Evolutionary conservation across 2,113 vertebrate species (phyloP).

Genomic region (mouse (Mus musculus)): DNA sequence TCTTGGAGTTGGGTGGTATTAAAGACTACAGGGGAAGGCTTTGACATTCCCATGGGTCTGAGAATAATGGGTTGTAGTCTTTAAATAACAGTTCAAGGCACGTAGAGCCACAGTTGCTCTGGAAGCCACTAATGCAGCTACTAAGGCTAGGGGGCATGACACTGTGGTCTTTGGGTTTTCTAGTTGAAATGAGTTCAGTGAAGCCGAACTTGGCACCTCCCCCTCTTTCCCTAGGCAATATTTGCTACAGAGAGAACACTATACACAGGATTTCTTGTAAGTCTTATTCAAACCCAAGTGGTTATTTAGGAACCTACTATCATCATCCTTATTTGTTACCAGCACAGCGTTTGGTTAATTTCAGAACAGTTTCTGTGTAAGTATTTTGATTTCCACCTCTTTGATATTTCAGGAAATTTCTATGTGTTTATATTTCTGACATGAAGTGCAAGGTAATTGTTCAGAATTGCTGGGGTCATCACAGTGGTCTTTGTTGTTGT

Average conservation of each 20-base stretch:
- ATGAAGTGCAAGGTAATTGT: conserved; percentile 18
- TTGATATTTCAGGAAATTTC: conserved; percentile 12
- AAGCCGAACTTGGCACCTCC: background rate
- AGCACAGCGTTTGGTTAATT: conserved; percentile 32
- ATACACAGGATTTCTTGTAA: conserved; percentile 5
- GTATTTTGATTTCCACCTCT: background rate
- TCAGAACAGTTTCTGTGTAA: background rate
- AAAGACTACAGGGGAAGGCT: no score
- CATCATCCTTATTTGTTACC: conserved; percentile 37
- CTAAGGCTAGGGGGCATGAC: background rate
- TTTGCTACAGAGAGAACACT: background rate
- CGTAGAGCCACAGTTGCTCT: background rate
- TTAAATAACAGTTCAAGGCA: conserved; percentile 42
- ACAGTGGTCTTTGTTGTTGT: background rate
- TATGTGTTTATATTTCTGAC: conserved; percentile 15
- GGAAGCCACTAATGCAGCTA: background rate
- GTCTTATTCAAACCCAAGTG: conserved; percentile 9
- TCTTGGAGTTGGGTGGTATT: background rate
- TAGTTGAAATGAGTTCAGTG: conserved; percentile 28
- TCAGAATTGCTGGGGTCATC: conserved; percentile 15
- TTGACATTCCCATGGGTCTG: no score
- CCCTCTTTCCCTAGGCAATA: background rate
- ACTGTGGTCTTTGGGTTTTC: conserved; percentile 32
- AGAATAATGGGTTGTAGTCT: background rate
- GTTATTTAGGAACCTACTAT: conserved; percentile 50